Evolutionary conservation across 92 coral and sea anemone species (phyloP).

Genomic region (Palythoa caribaeorum): DNA sequence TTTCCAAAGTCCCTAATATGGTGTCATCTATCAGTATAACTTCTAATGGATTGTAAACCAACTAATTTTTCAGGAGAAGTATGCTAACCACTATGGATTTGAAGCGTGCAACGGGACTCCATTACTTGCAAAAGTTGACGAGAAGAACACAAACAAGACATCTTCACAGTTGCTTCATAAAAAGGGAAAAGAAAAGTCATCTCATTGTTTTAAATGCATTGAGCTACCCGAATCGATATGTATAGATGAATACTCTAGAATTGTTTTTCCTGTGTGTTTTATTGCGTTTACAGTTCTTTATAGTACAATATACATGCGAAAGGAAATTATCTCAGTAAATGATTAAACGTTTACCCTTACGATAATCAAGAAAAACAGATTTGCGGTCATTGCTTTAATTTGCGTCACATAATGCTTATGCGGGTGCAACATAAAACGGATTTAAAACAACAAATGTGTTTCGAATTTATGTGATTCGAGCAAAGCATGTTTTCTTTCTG

Average conservation of each 20-base stretch:
- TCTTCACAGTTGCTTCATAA: slow-evolving; percentile 50
- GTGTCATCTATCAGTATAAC: background rate
- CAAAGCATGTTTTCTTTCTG: too few relatives aligned
- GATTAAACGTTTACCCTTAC: background rate
- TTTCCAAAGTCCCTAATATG: too few relatives aligned
- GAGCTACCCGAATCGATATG: slow-evolving; percentile 78
- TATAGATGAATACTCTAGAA: slow-evolving; percentile 87
- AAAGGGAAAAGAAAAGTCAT: slow-evolving; percentile 15
- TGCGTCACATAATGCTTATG: background rate
- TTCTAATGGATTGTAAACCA: background rate
- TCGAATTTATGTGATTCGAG: too few relatives aligned
- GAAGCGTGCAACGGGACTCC: slow-evolving; percentile 50
- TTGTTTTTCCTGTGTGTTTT: slow-evolving; percentile 83
- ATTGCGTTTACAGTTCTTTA: slow-evolving; percentile 78
- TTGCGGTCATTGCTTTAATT: background rate
- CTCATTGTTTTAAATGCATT: slow-evolving; percentile 7
- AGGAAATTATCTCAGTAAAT: background rate
- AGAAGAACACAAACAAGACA: slow-evolving; percentile 57
- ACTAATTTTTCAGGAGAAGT: slow-evolving; percentile 12
- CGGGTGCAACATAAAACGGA: too few relatives aligned
- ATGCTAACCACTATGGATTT: slow-evolving; percentile 33
- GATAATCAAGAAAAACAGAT: background rate
- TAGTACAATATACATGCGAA: slow-evolving; percentile 59
- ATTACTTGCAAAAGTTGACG: slow-evolving; percentile 26
- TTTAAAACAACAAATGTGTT: too few relatives aligned